Evolutionary conservation across 2,797 vertebrate genomes (phyloP).

Genomic region (Heterohyrax brucei): DNA sequence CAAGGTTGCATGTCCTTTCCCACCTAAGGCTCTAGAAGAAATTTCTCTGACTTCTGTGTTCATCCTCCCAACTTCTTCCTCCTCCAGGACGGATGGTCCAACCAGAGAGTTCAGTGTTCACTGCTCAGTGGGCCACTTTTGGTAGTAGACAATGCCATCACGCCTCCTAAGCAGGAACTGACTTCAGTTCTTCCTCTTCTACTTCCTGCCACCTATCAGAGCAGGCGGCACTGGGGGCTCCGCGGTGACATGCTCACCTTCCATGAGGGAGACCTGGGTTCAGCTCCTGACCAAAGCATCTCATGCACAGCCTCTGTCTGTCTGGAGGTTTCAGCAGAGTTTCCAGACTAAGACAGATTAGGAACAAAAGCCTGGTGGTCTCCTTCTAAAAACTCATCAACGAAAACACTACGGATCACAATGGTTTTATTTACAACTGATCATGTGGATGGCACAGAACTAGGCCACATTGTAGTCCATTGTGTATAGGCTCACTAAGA

Average conservation of each 20-base stretch:
- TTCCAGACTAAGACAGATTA: background rate
- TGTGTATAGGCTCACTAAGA: background rate
- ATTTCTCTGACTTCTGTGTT: background rate
- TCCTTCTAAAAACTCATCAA: background rate
- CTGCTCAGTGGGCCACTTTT: background rate
- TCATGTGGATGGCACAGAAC: background rate
- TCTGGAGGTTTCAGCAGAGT: background rate
- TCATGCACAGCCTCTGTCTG: background rate
- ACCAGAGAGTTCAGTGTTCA: background rate
- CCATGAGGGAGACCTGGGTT: background rate
- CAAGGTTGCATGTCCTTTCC: background rate
- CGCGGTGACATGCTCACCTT: background rate
- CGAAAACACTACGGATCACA: background rate
- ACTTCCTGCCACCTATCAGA: background rate
- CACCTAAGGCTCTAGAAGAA: background rate
- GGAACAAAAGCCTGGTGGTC: background rate
- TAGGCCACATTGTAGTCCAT: background rate
- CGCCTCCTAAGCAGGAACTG: background rate
- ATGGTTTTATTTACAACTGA: background rate
- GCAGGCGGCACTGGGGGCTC: background rate
- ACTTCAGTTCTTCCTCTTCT: background rate
- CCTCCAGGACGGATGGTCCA: background rate
- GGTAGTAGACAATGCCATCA: accelerated
- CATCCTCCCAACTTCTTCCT: background rate
- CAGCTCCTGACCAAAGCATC: background rate